Evolutionary conservation across 2,113 vertebrate genomes (phyloP), one percentile per base, ranked within the genome.

Genomic region (Carassius gibelio): DNA sequence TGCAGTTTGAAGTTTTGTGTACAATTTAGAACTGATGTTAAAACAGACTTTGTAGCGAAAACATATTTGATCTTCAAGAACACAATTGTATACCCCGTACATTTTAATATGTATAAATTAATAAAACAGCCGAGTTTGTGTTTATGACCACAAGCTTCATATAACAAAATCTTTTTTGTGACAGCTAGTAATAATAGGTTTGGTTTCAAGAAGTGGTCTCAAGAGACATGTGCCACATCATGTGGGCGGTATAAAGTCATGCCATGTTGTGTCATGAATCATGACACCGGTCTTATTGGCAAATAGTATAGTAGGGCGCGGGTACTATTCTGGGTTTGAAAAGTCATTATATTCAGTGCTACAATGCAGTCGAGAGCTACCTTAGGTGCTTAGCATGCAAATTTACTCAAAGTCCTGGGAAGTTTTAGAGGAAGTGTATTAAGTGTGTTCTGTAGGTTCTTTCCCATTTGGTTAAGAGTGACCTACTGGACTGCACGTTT

Each of bases 391-490:
- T 64, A 75, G 1, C 38, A 36, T 30, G 14, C 36, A 6, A n/a
- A 8, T 64, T n/a, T 71, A 2, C 5, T 61, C 0, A 6, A 23
- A 45, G 9, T 30, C 78, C 9, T 68, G 79, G 79, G 50, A 75
- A 30, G 52, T 82, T 59, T 87, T 42, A 19, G 13, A 57, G 78
- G 68, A 87, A 84, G 77, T 84, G 14, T 13, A 3, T 76, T 71
- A 64, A 80, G 5, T 64, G 52, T 55, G 17, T 23, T 55, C 15
- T 17, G 14, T 17, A 76, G 26, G 74, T 69, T 52, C 9, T 68
- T 81, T 68, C 59, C 62, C 62, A 7, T 48, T 69, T 81, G 45
- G 42, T 21, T 50, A 36, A 52, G 62, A 69, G 45, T 69, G 45
- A 81, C 79, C 79, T 50, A 45, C 13, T 48, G 21, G 4, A 52